Base-by-base conservation (phyloP, 2,797 vertebrate genomes). In the Acropternis orthonyx region DNA sequence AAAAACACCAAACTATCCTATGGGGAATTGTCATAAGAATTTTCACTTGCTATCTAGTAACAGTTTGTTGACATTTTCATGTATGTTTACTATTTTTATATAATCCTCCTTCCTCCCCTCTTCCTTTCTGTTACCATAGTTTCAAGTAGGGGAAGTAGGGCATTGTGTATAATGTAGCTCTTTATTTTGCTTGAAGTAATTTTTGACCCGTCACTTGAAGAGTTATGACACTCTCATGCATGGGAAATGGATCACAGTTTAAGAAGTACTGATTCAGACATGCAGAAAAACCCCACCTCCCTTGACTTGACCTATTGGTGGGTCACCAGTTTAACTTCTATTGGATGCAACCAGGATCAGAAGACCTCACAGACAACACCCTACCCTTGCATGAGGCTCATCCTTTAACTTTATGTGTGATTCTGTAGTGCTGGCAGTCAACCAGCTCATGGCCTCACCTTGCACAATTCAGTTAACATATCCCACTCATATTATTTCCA, bases 261-360 rank as follows among this genome's bases (percentile, higher is more conserved):
- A 37, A 66, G 48, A 62, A 46, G 6, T 54, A 14, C 32, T 12
- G 7, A 4, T 72, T 78, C n/a, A 41, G 23, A 41, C 36, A 26
- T 0, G 0, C 3, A 85, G n/a, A 67, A 62, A 41, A 23, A 1
- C 2, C 21, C 4, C 11, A 24, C 10, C 24, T 48, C 7, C 7
- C 6, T 12, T 58, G 26, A 21, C 34, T n/a, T 56, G 19, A 7
- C 14, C 39, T 46, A 11, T 18, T 36, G 24, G 4, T 7, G 0
- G 27, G 54, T 17, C 34, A 46, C 10, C 43, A 43, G 13, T 49
- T 43, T 36, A 76, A 59, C 9, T 55, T 94, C 9, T 61, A 3
- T 9, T 81, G 21, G 2, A 10, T 32, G 10, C 48, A 69, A 4
- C 7, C 14, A 62, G 65, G 36, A 55, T 36, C 19, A 55, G 51